phyloP scores from a whole-genome alignment of 1,140 invertebrate species.

The Cydia amplana region DNA sequence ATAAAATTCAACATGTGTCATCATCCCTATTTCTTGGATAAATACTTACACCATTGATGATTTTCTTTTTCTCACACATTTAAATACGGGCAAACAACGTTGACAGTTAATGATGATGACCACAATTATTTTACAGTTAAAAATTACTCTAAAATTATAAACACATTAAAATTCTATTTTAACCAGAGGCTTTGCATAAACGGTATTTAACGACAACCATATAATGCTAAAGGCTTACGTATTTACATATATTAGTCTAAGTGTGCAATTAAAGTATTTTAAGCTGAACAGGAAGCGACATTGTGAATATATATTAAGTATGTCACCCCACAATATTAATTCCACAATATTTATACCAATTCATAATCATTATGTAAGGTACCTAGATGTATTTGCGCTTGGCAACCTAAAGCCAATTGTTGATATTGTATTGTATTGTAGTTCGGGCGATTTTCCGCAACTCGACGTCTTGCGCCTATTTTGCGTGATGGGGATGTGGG shows the following conservation, averaged over 20 bases:
- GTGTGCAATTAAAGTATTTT: background rate
- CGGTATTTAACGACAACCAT: slow-evolving; percentile 7
- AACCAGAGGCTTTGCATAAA: slow-evolving; percentile 13
- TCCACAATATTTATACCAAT: no score
- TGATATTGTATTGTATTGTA: no score
- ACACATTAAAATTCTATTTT: slow-evolving; percentile 20
- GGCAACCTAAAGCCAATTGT: no score
- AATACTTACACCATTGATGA: background rate
- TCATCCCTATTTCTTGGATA: background rate
- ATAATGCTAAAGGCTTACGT: background rate
- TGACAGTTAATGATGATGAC: slow-evolving; percentile 27
- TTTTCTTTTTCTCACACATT: background rate
- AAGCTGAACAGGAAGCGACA: background rate
- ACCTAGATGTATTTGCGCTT: no score
- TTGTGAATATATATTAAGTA: no score
- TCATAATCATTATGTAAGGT: no score
- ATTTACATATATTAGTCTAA: background rate
- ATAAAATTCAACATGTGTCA: no score
- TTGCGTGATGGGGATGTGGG: no score
- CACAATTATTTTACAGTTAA: slow-evolving; percentile 11
- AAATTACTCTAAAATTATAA: slow-evolving; percentile 32
- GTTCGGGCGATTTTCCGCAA: no score
- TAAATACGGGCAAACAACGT: background rate
- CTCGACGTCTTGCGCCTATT: no score
- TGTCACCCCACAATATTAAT: no score